phyloP scores from a whole-genome alignment of 1,140 invertebrate genomes.

The Zelostemma sp. region DNA sequence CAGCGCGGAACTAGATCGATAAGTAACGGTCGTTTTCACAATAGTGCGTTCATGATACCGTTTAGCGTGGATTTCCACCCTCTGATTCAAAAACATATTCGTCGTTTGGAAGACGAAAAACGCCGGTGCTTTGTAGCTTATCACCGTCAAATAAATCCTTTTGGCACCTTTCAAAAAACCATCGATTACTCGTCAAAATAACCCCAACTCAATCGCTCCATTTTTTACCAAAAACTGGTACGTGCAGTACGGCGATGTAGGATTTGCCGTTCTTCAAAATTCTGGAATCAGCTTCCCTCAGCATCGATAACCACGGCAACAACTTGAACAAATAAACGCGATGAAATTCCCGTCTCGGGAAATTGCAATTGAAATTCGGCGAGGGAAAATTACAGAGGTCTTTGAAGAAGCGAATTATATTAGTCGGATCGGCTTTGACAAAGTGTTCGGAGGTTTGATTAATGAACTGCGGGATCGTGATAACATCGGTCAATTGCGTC shows the following conservation, averaged over 20 bases:
- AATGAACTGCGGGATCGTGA: slow-evolving; percentile 36
- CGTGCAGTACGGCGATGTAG: slow-evolving; percentile 44
- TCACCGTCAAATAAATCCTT: slow-evolving; percentile 45
- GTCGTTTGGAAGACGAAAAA: slow-evolving; percentile 50
- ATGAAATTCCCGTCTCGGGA: not conserved
- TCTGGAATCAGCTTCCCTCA: slow-evolving; percentile 53
- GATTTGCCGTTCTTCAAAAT: slow-evolving; percentile 47
- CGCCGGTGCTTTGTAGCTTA: slow-evolving; percentile 46
- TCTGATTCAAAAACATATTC: slow-evolving; percentile 50
- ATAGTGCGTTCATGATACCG: slow-evolving; percentile 51
- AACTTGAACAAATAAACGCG: slow-evolving; percentile 30
- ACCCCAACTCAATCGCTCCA: not conserved
- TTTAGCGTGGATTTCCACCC: slow-evolving; percentile 49
- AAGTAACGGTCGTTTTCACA: slow-evolving; percentile 46
- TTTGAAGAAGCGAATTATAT: slow-evolving; percentile 12
- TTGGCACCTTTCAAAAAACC: slow-evolving; percentile 37
- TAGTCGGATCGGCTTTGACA: slow-evolving; percentile 26
- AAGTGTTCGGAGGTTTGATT: slow-evolving; percentile 28
- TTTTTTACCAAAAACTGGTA: slow-evolving; percentile 48
- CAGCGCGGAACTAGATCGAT: slow-evolving; percentile 40
- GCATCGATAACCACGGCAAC: slow-evolving; percentile 51
- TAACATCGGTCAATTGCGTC: slow-evolving; percentile 30
- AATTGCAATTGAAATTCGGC: not conserved
- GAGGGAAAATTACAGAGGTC: slow-evolving; percentile 5
- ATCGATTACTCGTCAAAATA: not conserved